A percentile compares a stretch with the other conserved stretches of the same genome.
These are phyloP conservation scores for Philopedon plagiatum DNA, from an alignment of 2,888 invertebrate species.

Conservation along the genomic window DNA sequence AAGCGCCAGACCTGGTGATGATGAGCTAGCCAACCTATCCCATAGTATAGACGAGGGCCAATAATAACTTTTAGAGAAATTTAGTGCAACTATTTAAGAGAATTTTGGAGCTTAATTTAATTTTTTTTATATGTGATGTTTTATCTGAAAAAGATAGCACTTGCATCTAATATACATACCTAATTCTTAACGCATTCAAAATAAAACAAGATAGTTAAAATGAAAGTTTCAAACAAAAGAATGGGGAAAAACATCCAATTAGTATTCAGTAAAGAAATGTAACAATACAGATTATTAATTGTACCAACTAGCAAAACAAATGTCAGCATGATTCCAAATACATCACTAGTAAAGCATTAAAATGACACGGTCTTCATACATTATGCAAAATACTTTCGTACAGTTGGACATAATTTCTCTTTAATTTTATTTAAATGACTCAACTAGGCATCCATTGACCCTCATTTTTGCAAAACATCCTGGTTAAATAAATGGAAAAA, in stretches of 20 bases:
- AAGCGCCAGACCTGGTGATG: no score
- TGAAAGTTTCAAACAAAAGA: not conserved
- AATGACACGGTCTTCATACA: slow-evolving; percentile 26
- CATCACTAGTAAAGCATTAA: slow-evolving; percentile 5
- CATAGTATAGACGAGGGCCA: no score
- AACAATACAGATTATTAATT: slow-evolving; percentile 20
- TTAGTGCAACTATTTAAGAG: no score
- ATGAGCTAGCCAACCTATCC: no score
- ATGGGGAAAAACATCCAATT: slow-evolving; percentile 2
- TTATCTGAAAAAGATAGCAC: no score
- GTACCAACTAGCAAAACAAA: slow-evolving; percentile 18
- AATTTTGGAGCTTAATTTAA: no score
- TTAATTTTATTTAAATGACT: slow-evolving; percentile 38
- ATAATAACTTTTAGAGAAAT: no score
- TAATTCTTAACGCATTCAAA: not conserved
- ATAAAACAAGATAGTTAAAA: not conserved
- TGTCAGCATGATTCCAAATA: slow-evolving; percentile 19
- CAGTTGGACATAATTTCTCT: slow-evolving; percentile 33
- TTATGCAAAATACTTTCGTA: slow-evolving; percentile 31
- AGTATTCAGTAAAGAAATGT: slow-evolving; percentile 10
- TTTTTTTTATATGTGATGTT: no score
- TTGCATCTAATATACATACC: not conserved
- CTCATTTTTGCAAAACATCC: slow-evolving; percentile 40
- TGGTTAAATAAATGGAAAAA: slow-evolving; percentile 18
- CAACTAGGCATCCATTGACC: slow-evolving; percentile 34